phyloP scores from a whole-genome alignment of 2,888 invertebrate species.

The Eubasilissa splendida region DNA sequence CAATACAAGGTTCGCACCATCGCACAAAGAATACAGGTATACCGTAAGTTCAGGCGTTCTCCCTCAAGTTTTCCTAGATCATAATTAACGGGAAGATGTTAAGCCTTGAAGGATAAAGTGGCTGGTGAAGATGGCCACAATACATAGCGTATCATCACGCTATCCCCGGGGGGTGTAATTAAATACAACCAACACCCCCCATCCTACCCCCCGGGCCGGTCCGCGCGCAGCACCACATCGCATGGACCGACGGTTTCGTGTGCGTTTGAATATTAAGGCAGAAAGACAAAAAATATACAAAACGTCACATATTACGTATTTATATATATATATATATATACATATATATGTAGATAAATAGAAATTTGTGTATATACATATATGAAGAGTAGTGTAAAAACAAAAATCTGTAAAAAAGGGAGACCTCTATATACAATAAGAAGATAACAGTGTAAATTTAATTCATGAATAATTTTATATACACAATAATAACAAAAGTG shows the following conservation, averaged over 20 bases:
- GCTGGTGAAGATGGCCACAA: constrained; percentile 34
- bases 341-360: no score
- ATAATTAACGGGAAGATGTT: constrained; percentile 40
- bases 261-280: no score
- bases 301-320: no score
- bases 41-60: constrained; percentile 9
- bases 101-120: constrained; percentile 38
- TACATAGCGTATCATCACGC: constrained; percentile 44
- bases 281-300: no score
- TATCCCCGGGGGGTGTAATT: constrained; percentile 43
- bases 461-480: no score
- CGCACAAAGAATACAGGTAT: constrained; percentile 11
- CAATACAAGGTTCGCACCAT: background rate
- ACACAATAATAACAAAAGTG: no score
- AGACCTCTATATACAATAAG: no score
- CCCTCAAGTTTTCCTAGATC: constrained; percentile 22
- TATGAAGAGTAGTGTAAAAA: no score
- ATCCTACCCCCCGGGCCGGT: background rate
- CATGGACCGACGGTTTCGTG: background rate
- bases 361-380: no score
- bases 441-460: no score
- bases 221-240: background rate
- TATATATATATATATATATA: no score
- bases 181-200: constrained; percentile 20
- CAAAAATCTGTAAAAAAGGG: no score